Percentiles rank a stretch among this genome's conserved stretches.
phyloP scores from a whole-genome alignment of 2,113 vertebrate species.

The Seriola rivoliana region DNA sequence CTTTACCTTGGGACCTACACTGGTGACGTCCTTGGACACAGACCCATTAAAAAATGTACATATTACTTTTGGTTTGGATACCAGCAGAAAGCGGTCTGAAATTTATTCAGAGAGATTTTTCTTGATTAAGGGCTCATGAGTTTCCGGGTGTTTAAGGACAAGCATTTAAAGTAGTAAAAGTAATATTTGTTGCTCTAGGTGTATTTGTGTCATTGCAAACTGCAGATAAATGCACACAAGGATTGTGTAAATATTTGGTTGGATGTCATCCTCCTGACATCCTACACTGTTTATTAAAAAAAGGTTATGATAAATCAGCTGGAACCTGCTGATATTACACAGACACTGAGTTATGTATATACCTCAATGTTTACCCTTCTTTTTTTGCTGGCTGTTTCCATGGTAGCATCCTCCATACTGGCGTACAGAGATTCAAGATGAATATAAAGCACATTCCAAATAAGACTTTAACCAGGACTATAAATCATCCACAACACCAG shows the following conservation, averaged over 20 bases:
- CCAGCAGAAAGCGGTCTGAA: background rate
- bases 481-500: no score
- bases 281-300: background rate
- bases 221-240: background rate
- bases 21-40: background rate
- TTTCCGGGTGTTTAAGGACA: background rate
- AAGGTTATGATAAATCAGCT: background rate
- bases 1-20: background rate
- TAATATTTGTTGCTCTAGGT: background rate
- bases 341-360: constrained; percentile 20
- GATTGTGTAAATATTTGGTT: background rate
- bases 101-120: background rate
- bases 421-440: no score
- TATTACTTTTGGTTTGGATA: background rate
- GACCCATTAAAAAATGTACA: constrained; percentile 4
- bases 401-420: constrained; percentile 5
- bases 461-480: no score
- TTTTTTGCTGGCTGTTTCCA: constrained; percentile 35
- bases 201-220: background rate
- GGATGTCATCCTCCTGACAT: background rate
- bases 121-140: no score
- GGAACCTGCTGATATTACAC: constrained; percentile 12
- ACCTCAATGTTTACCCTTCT: background rate
- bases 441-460: no score
- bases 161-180: no score